These are phyloP conservation scores for Sialis lutaria DNA, from an alignment of 2,888 invertebrate genomes.

Conservation along the genomic window DNA sequence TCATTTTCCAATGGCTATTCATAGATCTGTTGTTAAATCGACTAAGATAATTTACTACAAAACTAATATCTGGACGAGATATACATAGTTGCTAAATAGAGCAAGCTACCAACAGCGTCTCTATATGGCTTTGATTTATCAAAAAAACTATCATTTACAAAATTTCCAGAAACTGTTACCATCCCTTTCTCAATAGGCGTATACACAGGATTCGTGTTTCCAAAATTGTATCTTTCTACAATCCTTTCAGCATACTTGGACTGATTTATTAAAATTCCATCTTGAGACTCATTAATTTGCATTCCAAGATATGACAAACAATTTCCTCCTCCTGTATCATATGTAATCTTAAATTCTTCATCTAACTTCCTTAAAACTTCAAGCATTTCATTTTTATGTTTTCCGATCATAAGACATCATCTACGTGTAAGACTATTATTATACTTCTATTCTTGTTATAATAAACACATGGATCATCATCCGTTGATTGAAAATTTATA, in stretches of 20 bases:
- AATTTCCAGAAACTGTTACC: constrained; percentile 11
- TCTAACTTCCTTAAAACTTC: constrained; percentile 8
- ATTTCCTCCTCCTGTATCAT: constrained; percentile 5
- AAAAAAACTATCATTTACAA: constrained; percentile 10
- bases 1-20: constrained; percentile 8
- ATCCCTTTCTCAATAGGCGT: constrained; percentile 15
- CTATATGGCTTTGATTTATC: constrained; percentile 5
- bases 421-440: constrained; percentile 10
- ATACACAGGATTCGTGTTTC: constrained; percentile 8
- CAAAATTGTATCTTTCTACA: constrained; percentile 9
- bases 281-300: constrained; percentile 11
- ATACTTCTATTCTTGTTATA: constrained; percentile 11
- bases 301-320: constrained; percentile 12
- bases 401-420: constrained; percentile 12
- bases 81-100: constrained; percentile 6
- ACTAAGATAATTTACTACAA: constrained; percentile 5
- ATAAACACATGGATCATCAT: constrained; percentile 14
- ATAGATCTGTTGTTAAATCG: constrained; percentile 7
- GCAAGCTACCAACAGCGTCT: constrained; percentile 8
- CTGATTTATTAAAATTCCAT: constrained; percentile 15
- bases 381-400: constrained; percentile 7
- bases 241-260: constrained; percentile 13
- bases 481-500: constrained; percentile 10
- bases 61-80: constrained; percentile 5
- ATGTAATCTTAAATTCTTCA: constrained; percentile 10